Conservation (phyloP, 1,140 invertebrate genomes). For the Trigoniulus corallinus region DNA sequence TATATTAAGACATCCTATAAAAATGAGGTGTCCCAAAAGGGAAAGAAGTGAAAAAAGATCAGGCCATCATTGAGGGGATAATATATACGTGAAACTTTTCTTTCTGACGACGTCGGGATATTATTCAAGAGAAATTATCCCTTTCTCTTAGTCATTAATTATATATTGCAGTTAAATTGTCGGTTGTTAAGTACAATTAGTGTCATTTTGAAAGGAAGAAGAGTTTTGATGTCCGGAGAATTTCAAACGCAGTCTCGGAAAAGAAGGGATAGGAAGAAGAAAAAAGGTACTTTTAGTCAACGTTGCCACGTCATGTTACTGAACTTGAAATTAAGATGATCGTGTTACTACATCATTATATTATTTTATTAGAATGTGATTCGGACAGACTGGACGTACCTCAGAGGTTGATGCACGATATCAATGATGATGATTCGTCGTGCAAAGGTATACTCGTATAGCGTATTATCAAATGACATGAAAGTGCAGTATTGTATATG, state of each 20-base stretch:
- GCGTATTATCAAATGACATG: neutral
- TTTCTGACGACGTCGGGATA: too few relatives aligned
- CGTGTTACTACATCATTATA: conserved; percentile 8
- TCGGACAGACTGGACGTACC: neutral
- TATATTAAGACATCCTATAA: too few relatives aligned
- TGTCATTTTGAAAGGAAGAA: too few relatives aligned
- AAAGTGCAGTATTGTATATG: too few relatives aligned
- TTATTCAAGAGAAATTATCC: too few relatives aligned
- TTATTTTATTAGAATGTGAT: conserved; percentile 2
- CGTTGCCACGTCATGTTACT: neutral
- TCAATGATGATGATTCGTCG: conserved; percentile 1
- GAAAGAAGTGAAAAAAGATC: too few relatives aligned
- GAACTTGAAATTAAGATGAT: neutral
- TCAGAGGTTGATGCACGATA: neutral
- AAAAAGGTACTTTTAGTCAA: conserved; percentile 39
- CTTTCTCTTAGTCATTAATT: too few relatives aligned
- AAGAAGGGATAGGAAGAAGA: conserved; percentile 48
- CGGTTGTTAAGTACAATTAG: too few relatives aligned
- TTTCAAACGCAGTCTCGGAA: conserved; percentile 45
- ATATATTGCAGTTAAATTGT: too few relatives aligned
- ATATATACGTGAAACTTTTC: too few relatives aligned
- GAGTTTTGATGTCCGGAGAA: neutral
- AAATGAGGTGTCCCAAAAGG: too few relatives aligned
- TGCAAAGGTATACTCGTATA: neutral
- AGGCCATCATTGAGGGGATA: too few relatives aligned